Evolutionary conservation across 2,888 invertebrate genomes (phyloP).

Genomic region (Hyposoter didymator): DNA sequence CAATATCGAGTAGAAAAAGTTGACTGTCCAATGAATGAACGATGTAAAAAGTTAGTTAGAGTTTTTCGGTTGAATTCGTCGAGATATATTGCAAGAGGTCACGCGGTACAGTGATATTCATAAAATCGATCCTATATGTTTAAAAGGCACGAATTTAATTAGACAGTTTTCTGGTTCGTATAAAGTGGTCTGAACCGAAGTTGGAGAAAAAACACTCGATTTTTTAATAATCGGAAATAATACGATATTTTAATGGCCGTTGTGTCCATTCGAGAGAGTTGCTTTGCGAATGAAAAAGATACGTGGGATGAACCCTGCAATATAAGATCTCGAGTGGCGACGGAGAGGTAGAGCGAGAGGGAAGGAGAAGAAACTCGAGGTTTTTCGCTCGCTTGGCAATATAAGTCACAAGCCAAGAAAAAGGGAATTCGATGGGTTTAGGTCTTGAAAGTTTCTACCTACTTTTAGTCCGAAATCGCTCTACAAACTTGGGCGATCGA

Average conservation of each 20-base stretch:
- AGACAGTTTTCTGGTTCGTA: background rate
- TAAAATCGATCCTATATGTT: background rate
- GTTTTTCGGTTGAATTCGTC: slow-evolving; percentile 14
- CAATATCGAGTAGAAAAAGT: no score
- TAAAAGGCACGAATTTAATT: background rate
- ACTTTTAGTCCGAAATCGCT: slow-evolving; percentile 58
- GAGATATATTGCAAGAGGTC: background rate
- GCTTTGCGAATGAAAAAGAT: slow-evolving; percentile 8
- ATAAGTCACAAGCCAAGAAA: slow-evolving; percentile 44
- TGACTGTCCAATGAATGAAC: no score
- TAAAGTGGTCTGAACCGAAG: slow-evolving; percentile 17
- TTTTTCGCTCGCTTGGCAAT: slow-evolving; percentile 36
- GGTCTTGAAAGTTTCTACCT: slow-evolving; percentile 63
- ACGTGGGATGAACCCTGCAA: slow-evolving; percentile 59
- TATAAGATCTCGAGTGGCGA: slow-evolving; percentile 56
- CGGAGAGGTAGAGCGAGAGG: background rate
- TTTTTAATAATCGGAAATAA: slow-evolving; percentile 55
- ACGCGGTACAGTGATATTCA: background rate
- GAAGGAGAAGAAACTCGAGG: background rate
- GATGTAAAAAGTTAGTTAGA: slow-evolving; percentile 19
- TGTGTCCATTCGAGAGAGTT: slow-evolving; percentile 17
- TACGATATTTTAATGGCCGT: slow-evolving; percentile 50
- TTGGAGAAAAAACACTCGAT: slow-evolving; percentile 1
- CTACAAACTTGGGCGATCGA: slow-evolving; percentile 54
- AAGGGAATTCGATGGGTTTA: slow-evolving; percentile 51